Evolutionary conservation across 2,888 invertebrate species (phyloP), one percentile per base, ranked within the genome.

Genomic region (Apomyelois bistriatella): DNA sequence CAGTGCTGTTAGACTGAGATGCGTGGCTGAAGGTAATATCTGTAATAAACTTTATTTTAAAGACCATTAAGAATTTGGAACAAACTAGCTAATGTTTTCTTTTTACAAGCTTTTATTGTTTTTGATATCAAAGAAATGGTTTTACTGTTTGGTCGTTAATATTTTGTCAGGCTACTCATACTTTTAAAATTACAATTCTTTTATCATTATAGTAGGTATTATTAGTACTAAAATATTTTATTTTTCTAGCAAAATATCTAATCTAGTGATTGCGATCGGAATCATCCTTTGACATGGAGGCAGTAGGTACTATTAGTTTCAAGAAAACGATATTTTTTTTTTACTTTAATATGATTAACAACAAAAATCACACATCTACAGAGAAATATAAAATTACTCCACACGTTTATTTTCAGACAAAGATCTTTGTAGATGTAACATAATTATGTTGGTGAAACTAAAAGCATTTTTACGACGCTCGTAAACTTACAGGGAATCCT

Each of bases 401-500:
- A 8, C 36, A 28, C 0, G 43, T 52, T 43, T 52, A 52, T 52
- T 52, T 52, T 35, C 16, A 36, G 35, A 43, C 52, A 13, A 35
- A 49, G 40, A 40, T 50, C 49, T 41, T 41, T 28, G 52, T 43
- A 15, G 43, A 43, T 28, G 43, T 52, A 52, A 52, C 52, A 52
- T 52, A 52, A 52, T 52, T 46, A 52, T 22, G 42, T 43, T 13
- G 22, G 42, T 43, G 49, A 12, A 52, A 52, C 52, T 52, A 52
- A 52, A 52, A 52, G 52, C 52, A 52, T 52, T 52, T 52, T 52
- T 52, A 52, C 43, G 42, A 42, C 28, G 46, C 8, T 52, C 50
- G 43, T 48, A 47, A 40, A 38, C 41, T 37, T 43, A 68, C 69
- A 61, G 94, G 94, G 1, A 91, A 92, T 62, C 96, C 96, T 0